Evolutionary conservation across 2,113 vertebrate genomes (phyloP).

Genomic region (Hiodon alosoides): DNA sequence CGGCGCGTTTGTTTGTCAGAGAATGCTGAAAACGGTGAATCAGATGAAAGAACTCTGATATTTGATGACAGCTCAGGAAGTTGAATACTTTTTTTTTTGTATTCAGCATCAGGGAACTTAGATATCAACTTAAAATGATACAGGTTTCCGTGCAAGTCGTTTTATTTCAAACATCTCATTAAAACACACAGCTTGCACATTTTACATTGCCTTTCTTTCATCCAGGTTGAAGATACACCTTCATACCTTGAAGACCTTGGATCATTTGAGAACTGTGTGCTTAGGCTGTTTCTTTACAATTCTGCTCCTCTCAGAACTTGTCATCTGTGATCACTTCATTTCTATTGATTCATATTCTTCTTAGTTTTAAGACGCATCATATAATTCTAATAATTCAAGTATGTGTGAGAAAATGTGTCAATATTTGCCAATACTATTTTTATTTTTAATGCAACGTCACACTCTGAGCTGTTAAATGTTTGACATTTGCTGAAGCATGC

Average conservation of each 20-base stretch:
- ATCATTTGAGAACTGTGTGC: slow-evolving; percentile 56
- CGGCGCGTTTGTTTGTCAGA: not conserved
- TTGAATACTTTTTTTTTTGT: no score
- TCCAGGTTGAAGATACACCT: slow-evolving; percentile 48
- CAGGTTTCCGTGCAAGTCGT: not conserved
- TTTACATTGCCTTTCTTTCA: slow-evolving; percentile 48
- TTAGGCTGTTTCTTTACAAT: slow-evolving; percentile 56
- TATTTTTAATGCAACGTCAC: slow-evolving; percentile 14
- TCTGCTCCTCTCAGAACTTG: slow-evolving; percentile 56
- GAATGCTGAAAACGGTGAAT: not conserved
- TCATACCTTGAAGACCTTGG: slow-evolving; percentile 36
- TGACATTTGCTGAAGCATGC: slow-evolving; percentile 5
- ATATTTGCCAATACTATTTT: no score
- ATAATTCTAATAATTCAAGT: not conserved
- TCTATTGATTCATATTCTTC: slow-evolving; percentile 12
- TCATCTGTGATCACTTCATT: slow-evolving; percentile 49
- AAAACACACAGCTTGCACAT: slow-evolving; percentile 15
- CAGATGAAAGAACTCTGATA: not conserved
- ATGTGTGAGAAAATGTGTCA: no score
- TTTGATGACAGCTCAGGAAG: not conserved
- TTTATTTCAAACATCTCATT: no score
- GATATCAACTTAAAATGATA: not conserved
- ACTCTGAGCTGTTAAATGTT: not conserved
- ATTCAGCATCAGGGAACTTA: not conserved
- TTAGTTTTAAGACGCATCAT: not conserved